These are phyloP conservation scores for Sphaerophoria rueppellii DNA, from an alignment of 2,888 invertebrate genomes.

Conservation along the genomic window DNA sequence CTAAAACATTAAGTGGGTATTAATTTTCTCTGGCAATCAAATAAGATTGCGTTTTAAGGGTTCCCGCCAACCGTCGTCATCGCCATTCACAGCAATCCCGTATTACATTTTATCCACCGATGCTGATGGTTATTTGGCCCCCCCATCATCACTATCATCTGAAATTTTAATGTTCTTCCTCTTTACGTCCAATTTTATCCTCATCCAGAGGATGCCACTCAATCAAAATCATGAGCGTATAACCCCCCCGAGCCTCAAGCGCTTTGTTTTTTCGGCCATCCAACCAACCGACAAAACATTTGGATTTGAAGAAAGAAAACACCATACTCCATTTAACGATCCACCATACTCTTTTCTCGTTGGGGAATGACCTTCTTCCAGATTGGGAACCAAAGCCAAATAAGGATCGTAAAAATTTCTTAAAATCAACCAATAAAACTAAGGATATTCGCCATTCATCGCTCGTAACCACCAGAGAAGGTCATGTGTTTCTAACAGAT, in stretches of 20 bases:
- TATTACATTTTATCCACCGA: neutral
- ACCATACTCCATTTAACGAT: neutral
- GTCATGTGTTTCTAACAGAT: neutral
- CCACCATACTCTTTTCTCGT: neutral
- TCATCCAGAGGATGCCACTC: slow-evolving; percentile 19
- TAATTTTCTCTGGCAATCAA: slow-evolving; percentile 68
- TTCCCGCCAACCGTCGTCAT: slow-evolving; percentile 1
- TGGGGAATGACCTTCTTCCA: slow-evolving; percentile 36
- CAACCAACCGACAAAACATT: too few relatives aligned
- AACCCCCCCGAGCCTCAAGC: neutral
- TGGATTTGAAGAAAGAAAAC: neutral
- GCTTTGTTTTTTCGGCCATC: neutral
- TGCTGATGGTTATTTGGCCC: slow-evolving; percentile 17
- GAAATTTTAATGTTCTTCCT: slow-evolving; percentile 59
- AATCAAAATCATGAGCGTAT: slow-evolving; percentile 57
- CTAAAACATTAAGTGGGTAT: slow-evolving; percentile 63
- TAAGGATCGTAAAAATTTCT: slow-evolving; percentile 69
- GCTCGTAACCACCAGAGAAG: slow-evolving; percentile 34
- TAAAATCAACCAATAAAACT: slow-evolving; percentile 73
- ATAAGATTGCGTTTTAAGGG: slow-evolving; percentile 60
- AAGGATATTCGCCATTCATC: slow-evolving; percentile 62
- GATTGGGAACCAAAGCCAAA: slow-evolving; percentile 68
- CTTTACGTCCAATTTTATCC: slow-evolving; percentile 60
- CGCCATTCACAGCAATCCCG: neutral
- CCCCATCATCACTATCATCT: slow-evolving; percentile 58